Percentiles rank a stretch among this genome's conserved stretches.
Conservation (phyloP, 2,888 invertebrate species). For the Lithodes maja region DNA sequence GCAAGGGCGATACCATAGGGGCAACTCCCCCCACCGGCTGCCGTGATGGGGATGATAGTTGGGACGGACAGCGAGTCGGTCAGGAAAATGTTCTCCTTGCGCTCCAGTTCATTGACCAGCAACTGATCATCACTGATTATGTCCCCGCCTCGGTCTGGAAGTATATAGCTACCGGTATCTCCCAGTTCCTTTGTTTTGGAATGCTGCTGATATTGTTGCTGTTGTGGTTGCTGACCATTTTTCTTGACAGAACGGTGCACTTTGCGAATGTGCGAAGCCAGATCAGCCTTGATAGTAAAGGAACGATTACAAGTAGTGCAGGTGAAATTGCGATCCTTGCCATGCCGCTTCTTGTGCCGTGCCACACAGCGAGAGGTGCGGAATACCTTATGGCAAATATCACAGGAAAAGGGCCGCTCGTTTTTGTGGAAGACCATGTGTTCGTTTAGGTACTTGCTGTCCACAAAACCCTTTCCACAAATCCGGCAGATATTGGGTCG, state of each 20-base stretch:
- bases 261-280: slow-evolving; percentile 54
- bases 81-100: neutral
- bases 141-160: slow-evolving; percentile 8
- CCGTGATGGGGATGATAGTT: slow-evolving; percentile 43
- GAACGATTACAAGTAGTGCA: slow-evolving; percentile 64
- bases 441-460: slow-evolving; percentile 60
- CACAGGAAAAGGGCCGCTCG: slow-evolving; percentile 60
- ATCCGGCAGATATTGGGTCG: slow-evolving; percentile 65
- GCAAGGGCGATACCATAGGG: slow-evolving; percentile 43
- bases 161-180: slow-evolving; percentile 18
- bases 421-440: slow-evolving; percentile 68
- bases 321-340: slow-evolving; percentile 53
- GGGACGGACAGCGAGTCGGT: slow-evolving; percentile 24
- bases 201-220: slow-evolving; percentile 16
- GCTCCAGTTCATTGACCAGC: slow-evolving; percentile 28
- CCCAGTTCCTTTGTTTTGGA: slow-evolving; percentile 46
- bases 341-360: slow-evolving; percentile 66
- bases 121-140: slow-evolving; percentile 42
- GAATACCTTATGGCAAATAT: slow-evolving; percentile 66
- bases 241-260: slow-evolving; percentile 44
- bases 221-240: slow-evolving; percentile 1
- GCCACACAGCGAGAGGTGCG: slow-evolving; percentile 57
- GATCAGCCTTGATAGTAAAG: slow-evolving; percentile 66
- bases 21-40: slow-evolving; percentile 23
- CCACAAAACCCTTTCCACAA: slow-evolving; percentile 69